Evolutionary conservation across 2,113 vertebrate genomes (phyloP).

Genomic region (Toxostoma redivivum): DNA sequence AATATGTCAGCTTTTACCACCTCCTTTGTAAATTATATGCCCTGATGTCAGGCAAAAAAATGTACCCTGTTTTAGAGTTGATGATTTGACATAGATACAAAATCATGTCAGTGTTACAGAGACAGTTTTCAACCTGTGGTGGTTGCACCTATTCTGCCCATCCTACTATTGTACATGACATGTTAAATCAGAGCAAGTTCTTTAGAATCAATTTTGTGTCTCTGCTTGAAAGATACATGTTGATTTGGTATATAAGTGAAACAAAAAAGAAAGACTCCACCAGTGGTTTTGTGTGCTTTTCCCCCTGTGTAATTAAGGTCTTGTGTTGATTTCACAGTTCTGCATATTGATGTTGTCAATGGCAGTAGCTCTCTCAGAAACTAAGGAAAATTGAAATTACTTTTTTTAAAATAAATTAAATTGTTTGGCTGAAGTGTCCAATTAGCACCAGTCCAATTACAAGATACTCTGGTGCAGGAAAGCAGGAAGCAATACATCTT

Average conservation of each 20-base stretch:
- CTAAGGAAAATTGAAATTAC: background rate
- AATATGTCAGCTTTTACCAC: background rate
- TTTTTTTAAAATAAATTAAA: background rate
- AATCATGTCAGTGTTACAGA: background rate
- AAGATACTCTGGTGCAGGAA: background rate
- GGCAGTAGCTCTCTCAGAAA: background rate
- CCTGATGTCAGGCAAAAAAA: background rate
- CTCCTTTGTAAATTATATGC: background rate
- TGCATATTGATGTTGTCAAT: background rate
- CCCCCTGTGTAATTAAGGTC: background rate
- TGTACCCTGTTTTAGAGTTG: background rate
- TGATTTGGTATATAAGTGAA: background rate
- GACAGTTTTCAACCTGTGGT: background rate
- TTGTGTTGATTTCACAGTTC: background rate
- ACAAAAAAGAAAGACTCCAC: background rate
- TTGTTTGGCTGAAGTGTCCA: background rate
- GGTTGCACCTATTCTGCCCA: background rate
- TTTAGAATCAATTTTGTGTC: background rate
- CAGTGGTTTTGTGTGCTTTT: background rate
- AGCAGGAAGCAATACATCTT: background rate
- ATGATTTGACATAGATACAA: background rate
- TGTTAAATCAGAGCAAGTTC: background rate
- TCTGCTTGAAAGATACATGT: background rate
- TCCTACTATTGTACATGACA: background rate
- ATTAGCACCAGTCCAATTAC: constrained; percentile 30